Percentiles rank a stretch among this genome's conserved stretches.
Evolutionary conservation across 2,113 vertebrate species (phyloP).

Genomic region (Oryzias javanicus): DNA sequence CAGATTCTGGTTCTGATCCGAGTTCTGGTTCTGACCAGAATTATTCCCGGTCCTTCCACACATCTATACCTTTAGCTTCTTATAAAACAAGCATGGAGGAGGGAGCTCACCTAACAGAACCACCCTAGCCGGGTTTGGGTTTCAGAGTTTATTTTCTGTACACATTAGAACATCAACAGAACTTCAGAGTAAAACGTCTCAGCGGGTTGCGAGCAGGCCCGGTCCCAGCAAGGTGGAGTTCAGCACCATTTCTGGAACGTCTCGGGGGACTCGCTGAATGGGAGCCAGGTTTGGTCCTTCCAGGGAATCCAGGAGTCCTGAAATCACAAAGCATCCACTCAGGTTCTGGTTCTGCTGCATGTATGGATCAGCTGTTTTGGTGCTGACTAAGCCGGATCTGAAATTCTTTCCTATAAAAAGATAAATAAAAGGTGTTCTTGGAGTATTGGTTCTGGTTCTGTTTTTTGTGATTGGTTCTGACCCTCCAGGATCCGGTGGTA

Average conservation of each 20-base stretch:
- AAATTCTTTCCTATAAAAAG: neutral
- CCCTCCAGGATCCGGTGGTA: conserved; percentile 93
- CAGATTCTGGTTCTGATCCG: too few species aligned
- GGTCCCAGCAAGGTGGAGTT: conserved; percentile 80
- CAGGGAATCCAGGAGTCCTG: conserved; percentile 90
- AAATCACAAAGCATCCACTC: neutral
- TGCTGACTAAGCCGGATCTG: neutral
- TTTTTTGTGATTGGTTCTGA: neutral
- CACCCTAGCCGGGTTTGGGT: too few species aligned
- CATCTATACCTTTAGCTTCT: too few species aligned
- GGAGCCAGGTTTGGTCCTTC: conserved; percentile 86
- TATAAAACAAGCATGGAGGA: too few species aligned
- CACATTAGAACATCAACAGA: too few species aligned
- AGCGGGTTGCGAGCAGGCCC: conserved; percentile 56
- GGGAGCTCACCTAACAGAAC: too few species aligned
- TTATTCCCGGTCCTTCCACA: too few species aligned
- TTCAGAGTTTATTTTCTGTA: too few species aligned
- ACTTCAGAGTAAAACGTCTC: neutral
- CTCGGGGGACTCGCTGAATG: conserved; percentile 91
- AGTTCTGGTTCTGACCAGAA: too few species aligned
- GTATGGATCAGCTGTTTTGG: neutral
- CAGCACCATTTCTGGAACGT: conserved; percentile 80
- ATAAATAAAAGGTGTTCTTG: too few species aligned
- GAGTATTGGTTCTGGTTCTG: neutral
- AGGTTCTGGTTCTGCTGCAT: neutral